phyloP scores from a whole-genome alignment of 1,140 invertebrate species.

The Drosophila baimaii region DNA sequence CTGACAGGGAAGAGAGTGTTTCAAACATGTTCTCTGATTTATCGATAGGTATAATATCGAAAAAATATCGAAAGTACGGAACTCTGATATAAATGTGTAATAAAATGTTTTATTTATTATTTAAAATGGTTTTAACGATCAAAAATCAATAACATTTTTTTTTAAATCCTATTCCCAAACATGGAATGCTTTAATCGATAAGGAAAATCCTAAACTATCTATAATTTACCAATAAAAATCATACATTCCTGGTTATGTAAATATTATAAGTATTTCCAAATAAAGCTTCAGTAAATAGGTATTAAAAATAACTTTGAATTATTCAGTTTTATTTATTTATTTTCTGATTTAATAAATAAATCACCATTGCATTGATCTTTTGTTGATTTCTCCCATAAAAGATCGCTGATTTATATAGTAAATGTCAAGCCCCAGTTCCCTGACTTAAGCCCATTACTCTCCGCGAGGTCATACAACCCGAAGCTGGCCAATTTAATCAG shows the following conservation, averaged over 20 bases:
- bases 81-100: too few species aligned
- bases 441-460: slow-evolving; percentile 26
- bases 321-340: too few species aligned
- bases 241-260: too few species aligned
- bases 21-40: too few species aligned
- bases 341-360: too few species aligned
- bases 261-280: neutral
- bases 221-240: neutral
- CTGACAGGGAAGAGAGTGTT: too few species aligned
- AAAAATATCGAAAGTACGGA: too few species aligned
- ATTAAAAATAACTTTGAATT: neutral
- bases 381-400: neutral
- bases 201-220: neutral
- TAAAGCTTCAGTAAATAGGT: neutral
- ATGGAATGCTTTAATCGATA: neutral
- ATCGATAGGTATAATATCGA: too few species aligned
- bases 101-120: too few species aligned
- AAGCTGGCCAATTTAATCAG: slow-evolving; percentile 65
- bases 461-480: slow-evolving; percentile 71
- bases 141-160: too few species aligned
- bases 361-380: neutral
- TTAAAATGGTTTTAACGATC: too few species aligned
- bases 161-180: too few species aligned
- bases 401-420: slow-evolving; percentile 5
- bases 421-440: slow-evolving; percentile 42